A percentile compares a stretch with the other conserved stretches of the same genome.
Conservation (phyloP, 2,113 vertebrate species). For the Symphodus melops region DNA sequence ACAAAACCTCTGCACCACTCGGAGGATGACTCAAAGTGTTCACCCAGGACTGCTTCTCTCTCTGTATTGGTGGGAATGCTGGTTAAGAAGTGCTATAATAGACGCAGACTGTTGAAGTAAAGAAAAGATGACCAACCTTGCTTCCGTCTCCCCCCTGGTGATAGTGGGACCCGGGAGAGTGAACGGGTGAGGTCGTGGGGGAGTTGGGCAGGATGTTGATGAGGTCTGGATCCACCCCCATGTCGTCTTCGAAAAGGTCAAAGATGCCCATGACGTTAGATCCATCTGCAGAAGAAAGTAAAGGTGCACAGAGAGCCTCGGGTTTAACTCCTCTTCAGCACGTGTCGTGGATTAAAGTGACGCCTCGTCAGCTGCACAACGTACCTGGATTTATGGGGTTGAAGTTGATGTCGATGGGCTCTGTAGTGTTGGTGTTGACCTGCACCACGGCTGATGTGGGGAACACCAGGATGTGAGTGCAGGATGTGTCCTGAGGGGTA, state of each 20-base stretch:
- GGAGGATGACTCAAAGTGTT: too few species aligned
- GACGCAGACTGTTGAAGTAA: background rate
- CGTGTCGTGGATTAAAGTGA: background rate
- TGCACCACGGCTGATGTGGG: slow-evolving; percentile 97
- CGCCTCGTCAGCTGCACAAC: slow-evolving; percentile 32
- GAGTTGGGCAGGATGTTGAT: slow-evolving; percentile 97
- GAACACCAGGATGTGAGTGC: slow-evolving; percentile 97
- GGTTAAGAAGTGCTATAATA: too few species aligned
- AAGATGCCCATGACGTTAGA: slow-evolving; percentile 94
- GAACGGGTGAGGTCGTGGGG: slow-evolving; percentile 91
- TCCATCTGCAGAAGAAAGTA: slow-evolving; percentile 83
- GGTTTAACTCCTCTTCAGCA: background rate
- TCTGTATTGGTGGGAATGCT: too few species aligned
- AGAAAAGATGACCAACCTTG: slow-evolving; percentile 84
- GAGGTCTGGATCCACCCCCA: slow-evolving; percentile 94
- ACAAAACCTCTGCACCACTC: too few species aligned
- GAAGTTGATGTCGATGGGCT: slow-evolving; percentile 94
- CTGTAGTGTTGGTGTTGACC: slow-evolving; percentile 92
- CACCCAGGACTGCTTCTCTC: too few species aligned
- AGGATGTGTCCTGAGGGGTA: slow-evolving; percentile 97
- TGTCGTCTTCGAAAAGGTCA: slow-evolving; percentile 93
- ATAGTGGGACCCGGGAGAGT: slow-evolving; percentile 96
- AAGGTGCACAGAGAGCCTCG: background rate
- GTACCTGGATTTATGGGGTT: slow-evolving; percentile 92
- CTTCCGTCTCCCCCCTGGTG: slow-evolving; percentile 94